These are phyloP conservation scores for Liasis olivaceus DNA, from an alignment of 2,797 vertebrate genomes.

Conservation along the genomic window DNA sequence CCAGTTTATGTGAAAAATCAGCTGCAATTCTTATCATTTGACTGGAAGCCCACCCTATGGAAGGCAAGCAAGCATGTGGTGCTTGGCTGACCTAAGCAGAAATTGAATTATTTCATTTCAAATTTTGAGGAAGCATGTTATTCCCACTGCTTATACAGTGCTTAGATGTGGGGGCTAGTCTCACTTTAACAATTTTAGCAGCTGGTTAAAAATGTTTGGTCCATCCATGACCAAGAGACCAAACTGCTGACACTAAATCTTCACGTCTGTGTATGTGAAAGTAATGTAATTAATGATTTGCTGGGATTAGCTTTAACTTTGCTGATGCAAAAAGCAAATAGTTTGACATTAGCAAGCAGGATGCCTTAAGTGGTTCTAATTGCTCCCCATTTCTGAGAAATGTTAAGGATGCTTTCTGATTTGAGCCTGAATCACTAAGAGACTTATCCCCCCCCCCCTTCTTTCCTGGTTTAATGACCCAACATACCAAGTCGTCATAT, in stretches of 20 bases:
- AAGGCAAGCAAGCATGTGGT: neutral
- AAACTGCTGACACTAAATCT: neutral
- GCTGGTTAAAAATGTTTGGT: neutral
- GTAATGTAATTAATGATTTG: neutral
- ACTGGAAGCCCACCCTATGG: neutral
- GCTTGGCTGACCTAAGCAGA: neutral
- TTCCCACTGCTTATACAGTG: neutral
- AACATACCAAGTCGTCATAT: neutral
- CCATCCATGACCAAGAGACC: neutral
- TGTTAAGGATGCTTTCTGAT: neutral
- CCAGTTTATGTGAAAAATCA: neutral
- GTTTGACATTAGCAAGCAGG: neutral
- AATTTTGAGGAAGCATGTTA: neutral
- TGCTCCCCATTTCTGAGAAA: neutral
- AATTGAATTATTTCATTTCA: neutral
- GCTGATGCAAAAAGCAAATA: neutral
- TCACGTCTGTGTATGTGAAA: neutral
- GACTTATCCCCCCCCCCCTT: too few relatives aligned
- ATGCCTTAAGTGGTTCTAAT: neutral
- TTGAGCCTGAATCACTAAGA: neutral
- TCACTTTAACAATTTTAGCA: neutral
- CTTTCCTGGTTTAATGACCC: neutral
- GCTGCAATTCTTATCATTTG: neutral
- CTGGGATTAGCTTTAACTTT: neutral
- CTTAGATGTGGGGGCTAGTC: neutral